Base-by-base conservation (phyloP, 2,888 invertebrate species). In the Volucella bombylans region DNA sequence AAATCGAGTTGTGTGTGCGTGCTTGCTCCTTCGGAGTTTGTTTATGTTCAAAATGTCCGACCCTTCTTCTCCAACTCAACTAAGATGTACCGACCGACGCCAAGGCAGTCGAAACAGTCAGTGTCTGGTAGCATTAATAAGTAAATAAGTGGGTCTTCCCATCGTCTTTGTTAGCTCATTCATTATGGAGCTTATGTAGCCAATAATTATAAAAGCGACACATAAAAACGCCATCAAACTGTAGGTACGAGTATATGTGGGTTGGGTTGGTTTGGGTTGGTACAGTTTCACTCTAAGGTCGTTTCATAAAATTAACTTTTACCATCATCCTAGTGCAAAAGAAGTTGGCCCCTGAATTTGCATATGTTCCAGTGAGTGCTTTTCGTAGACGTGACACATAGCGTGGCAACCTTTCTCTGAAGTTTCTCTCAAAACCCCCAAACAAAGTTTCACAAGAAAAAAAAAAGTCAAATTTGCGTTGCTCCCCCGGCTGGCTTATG, bases 201-300 rank as follows among this genome's bases (percentile, higher is more conserved):
- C 74, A 83, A 83, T 83, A 80, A 73, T 83, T 80, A 80, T 71
- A 83, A 80, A 71, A 80, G 50, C 49, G 74, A 71, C 74, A 80
- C 80, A 78, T 65, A 67, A 77, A 31, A 77, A 69, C 62, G 68
- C 49, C 61, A 64, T 54, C 55, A 14, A 68, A 15, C 39, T 41
- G 38, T 47, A 59, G 41, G 14, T 57, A 39, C 31, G 14, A 64
- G 23, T 31, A 31, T 31, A 31, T 6, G 49, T 4, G 6, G 23
- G 62, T 14, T 31, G 14, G 4, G 1, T 15, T 6, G 8, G 12
- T 15, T 18, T 43, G 43, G 15, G 23, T 10, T 18, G 8, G 14
- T 10, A 15, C 15, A 31, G 8, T 0, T 3, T 6, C 11, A 49
- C n/a, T 49, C 14, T 14, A 14, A 39, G 11, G 39, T 6, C 57